These are phyloP conservation scores for Mythimna lalbum DNA, from an alignment of 2,888 invertebrate species.

Conservation along the genomic window DNA sequence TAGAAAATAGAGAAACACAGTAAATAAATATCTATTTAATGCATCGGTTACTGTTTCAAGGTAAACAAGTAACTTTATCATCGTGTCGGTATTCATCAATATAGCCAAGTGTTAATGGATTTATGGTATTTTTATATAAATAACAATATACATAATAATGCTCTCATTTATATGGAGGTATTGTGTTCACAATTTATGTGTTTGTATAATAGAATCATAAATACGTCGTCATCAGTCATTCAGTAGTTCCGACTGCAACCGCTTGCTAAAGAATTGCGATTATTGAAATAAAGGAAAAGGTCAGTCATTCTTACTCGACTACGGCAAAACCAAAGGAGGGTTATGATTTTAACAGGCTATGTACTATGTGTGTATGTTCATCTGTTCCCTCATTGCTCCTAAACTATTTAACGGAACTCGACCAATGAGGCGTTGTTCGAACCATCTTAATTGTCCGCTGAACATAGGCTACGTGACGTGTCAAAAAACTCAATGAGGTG, in stretches of 20 bases:
- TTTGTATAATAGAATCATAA: constrained; percentile 41
- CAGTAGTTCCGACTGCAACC: background rate
- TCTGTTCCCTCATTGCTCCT: too few relatives aligned
- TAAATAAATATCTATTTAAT: constrained; percentile 16
- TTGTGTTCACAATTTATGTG: constrained; percentile 41
- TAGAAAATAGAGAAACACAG: background rate
- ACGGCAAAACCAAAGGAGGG: too few relatives aligned
- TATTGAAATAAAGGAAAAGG: too few relatives aligned
- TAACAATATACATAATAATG: constrained; percentile 28
- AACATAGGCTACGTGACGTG: too few relatives aligned
- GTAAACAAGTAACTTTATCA: constrained; percentile 29
- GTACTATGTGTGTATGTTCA: too few relatives aligned
- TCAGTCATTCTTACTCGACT: too few relatives aligned
- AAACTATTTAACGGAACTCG: too few relatives aligned
- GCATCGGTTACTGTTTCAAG: constrained; percentile 26
- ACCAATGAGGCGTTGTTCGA: too few relatives aligned
- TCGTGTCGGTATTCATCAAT: constrained; percentile 7
- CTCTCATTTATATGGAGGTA: constrained; percentile 45
- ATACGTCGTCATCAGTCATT: constrained; percentile 15
- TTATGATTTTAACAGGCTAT: too few relatives aligned
- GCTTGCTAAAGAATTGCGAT: background rate
- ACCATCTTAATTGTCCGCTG: too few relatives aligned
- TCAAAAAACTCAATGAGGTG: too few relatives aligned
- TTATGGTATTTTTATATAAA: constrained; percentile 33
- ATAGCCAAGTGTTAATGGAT: constrained; percentile 26